Percentiles rank a stretch among this genome's conserved stretches.
Conservation (phyloP, 2,888 invertebrate genomes). For the Spialia ferax region DNA sequence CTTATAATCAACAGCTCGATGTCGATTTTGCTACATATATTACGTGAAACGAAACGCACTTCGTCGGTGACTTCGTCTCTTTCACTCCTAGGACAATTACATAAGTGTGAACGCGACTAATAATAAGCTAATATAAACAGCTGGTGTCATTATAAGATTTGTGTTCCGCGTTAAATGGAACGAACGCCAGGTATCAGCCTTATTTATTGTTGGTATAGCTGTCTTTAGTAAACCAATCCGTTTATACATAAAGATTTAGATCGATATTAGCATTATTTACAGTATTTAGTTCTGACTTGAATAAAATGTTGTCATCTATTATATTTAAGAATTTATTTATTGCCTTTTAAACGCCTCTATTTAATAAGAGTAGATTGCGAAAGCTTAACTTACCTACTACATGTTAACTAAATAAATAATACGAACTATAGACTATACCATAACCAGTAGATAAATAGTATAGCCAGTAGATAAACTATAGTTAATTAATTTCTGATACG, state of each 20-base stretch:
- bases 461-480: too few relatives aligned
- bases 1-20: conserved; percentile 28
- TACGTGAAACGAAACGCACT: conserved; percentile 23
- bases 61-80: conserved; percentile 14
- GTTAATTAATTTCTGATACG: too few relatives aligned
- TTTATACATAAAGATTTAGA: conserved; percentile 29
- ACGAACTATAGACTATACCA: too few relatives aligned
- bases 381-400: too few relatives aligned
- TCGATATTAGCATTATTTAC: conserved; percentile 17
- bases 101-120: conserved; percentile 24
- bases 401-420: too few relatives aligned
- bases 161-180: conserved; percentile 35
- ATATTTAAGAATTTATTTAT: conserved; percentile 11
- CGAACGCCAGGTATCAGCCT: conserved; percentile 33
- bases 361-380: too few relatives aligned
- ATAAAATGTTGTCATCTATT: conserved; percentile 5
- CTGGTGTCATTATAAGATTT: conserved; percentile 32
- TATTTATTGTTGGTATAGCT: conserved; percentile 37
- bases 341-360: conserved; percentile 9
- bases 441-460: too few relatives aligned
- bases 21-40: conserved; percentile 24
- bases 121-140: conserved; percentile 19
- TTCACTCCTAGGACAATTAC: background rate
- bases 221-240: conserved; percentile 26
- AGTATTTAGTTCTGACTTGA: conserved; percentile 9